Base-by-base conservation (phyloP, 2,797 vertebrate genomes). In the Alca torda region DNA sequence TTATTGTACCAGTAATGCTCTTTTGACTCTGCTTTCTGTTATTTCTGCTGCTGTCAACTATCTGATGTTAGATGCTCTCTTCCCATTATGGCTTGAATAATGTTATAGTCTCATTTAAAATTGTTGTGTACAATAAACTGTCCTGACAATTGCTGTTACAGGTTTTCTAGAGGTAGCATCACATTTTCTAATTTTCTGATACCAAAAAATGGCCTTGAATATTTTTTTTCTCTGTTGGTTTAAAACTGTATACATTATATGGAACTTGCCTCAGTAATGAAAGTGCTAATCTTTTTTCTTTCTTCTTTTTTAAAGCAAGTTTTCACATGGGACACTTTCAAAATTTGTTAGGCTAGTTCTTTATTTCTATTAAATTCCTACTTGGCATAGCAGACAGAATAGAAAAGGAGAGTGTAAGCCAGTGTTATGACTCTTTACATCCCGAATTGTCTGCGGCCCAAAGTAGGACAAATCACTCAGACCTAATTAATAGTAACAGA, bases 21-120 rank as follows among this genome's bases (percentile, higher is more conserved):
- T 90, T 93, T 82, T 94, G 43, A 81, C 75, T 78, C 80, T 91
- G 68, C 28, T 85, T 76, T 70, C 89, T 95, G n/a, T 92, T 90
- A 79, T 39, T 73, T 93, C 28, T 84, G 7, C 56, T 92, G 68
- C 56, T 56, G 54, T 85, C 91, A 79, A 43, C 90, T 93, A 26
- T 60, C 37, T 89, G 75, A 69, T 89, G 24, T 76, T 88, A 88
- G 43, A 72, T 78, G 43, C 12, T 91, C 9, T 28, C 46, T 90
- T 94, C 67, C 41, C 41, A 64, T 56, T 92, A 18, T 57, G 54
- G 31, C 35, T 96, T 86, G 91, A 89, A 90, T 89, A 91, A 82
- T 11, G 37, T 56, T 80, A 46, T 13, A 61, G 73, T 59, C 56
- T 68, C 28, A 45, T 67, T 95, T 94, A 39, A 92, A 91, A 65